Evolutionary conservation across 1,140 invertebrate genomes (phyloP).

Genomic region (Calliopsis andreniformis): DNA sequence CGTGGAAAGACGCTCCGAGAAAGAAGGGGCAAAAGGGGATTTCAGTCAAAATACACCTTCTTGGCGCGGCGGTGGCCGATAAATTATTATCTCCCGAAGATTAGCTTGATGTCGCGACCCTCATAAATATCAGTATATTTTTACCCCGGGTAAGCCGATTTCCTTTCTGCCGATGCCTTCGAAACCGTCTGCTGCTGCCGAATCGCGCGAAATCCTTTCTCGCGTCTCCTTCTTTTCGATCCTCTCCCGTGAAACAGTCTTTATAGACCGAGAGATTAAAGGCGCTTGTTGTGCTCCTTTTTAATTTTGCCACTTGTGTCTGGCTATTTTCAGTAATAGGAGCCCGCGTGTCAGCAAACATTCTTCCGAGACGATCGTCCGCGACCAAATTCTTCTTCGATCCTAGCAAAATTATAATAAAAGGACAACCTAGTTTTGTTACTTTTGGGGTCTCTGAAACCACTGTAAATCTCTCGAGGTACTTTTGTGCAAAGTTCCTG

Average conservation of each 20-base stretch:
- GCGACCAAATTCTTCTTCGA: conserved; percentile 2
- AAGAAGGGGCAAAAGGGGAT: conserved; percentile 57
- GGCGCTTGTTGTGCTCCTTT: conserved; percentile 69
- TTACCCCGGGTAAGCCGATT: conserved; percentile 79
- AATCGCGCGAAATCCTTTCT: conserved; percentile 76
- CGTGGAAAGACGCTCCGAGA: conserved; percentile 53
- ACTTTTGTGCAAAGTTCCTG: too few relatives aligned
- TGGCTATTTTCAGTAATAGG: conserved; percentile 50
- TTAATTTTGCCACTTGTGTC: conserved; percentile 60
- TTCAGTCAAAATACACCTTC: conserved; percentile 72
- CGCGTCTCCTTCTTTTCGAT: conserved; percentile 41
- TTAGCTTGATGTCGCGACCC: conserved; percentile 80
- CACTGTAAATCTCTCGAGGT: too few relatives aligned
- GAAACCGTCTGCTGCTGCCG: conserved; percentile 76
- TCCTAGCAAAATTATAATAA: neutral
- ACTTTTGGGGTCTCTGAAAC: too few relatives aligned
- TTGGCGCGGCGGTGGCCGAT: conserved; percentile 69
- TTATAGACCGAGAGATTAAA: conserved; percentile 80
- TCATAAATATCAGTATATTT: conserved; percentile 81
- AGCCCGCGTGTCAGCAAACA: conserved; percentile 31
- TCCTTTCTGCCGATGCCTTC: conserved; percentile 78
- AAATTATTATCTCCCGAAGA: conserved; percentile 81
- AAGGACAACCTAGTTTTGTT: too few relatives aligned
- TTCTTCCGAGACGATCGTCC: conserved; percentile 26
- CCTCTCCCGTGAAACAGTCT: conserved; percentile 57